Conservation (phyloP, 2,113 vertebrate species). For the Scopus umbretta region DNA sequence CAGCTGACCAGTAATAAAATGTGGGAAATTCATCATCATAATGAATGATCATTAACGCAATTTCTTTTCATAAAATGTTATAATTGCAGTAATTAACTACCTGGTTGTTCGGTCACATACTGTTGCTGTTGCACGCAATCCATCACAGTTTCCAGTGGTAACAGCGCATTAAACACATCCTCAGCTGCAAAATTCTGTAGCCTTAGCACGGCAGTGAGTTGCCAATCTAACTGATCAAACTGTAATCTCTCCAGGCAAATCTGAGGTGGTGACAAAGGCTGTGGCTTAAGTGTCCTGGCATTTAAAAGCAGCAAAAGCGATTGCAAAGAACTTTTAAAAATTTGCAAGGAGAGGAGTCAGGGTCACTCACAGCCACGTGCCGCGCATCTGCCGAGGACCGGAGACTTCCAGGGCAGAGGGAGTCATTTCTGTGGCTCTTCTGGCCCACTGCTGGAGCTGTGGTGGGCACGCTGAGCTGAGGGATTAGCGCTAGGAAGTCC, state of each 20-base stretch:
- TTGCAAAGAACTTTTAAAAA: background rate
- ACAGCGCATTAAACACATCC: background rate
- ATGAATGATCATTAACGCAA: background rate
- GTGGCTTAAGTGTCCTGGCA: background rate
- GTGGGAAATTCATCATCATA: background rate
- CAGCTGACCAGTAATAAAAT: background rate
- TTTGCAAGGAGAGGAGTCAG: background rate
- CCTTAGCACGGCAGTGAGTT: background rate
- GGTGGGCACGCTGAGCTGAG: rapidly evolving
- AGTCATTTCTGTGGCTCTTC: background rate
- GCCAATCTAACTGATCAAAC: background rate
- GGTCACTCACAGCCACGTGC: background rate
- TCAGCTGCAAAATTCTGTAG: background rate
- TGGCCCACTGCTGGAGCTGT: rapidly evolving
- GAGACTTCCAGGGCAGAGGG: background rate
- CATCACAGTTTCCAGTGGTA: background rate
- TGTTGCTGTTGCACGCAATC: background rate
- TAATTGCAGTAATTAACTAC: conserved; percentile 39
- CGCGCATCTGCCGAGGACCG: rapidly evolving
- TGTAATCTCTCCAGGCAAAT: background rate
- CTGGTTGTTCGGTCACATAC: background rate
- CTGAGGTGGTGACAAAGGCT: background rate
- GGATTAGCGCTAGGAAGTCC: background rate
- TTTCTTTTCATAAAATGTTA: background rate
- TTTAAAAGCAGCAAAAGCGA: background rate